Evolutionary conservation across 2,113 vertebrate genomes (phyloP).

Genomic region (Microcebus tavaratra): DNA sequence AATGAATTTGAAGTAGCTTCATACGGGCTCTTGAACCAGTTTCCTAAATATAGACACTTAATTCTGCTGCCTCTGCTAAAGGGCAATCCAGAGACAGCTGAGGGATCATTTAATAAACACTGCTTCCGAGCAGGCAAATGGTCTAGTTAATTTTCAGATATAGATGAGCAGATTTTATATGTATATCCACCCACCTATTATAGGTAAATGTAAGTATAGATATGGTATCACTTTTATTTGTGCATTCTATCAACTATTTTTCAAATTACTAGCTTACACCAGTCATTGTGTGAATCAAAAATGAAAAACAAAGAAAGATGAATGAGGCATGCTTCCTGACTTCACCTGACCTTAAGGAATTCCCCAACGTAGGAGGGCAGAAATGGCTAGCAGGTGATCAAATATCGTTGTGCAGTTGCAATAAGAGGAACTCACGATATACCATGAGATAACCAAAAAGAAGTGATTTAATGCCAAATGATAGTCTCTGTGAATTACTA

Average conservation of each 20-base stretch:
- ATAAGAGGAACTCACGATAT: background rate
- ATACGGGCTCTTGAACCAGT: background rate
- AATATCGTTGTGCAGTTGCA: background rate
- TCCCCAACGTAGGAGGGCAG: background rate
- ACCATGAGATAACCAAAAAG: background rate
- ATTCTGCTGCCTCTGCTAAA: background rate
- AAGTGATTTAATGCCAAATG: background rate
- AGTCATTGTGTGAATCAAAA: background rate
- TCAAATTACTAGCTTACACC: background rate
- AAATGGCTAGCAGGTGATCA: background rate
- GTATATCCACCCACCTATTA: no score
- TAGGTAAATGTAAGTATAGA: background rate
- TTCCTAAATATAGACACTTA: conserved; percentile 10
- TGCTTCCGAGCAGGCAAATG: background rate
- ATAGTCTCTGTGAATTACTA: background rate
- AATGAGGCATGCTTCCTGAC: background rate
- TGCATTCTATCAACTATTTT: background rate
- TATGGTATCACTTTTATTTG: no score
- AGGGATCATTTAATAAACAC: background rate
- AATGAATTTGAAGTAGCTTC: conserved; percentile 42
- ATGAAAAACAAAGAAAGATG: background rate
- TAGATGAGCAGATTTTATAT: background rate
- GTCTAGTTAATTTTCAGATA: background rate
- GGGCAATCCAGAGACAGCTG: background rate
- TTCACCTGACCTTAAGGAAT: background rate